Evolutionary conservation across 2,888 invertebrate genomes (phyloP).

Genomic region (Cosmorhoe ocellata): DNA sequence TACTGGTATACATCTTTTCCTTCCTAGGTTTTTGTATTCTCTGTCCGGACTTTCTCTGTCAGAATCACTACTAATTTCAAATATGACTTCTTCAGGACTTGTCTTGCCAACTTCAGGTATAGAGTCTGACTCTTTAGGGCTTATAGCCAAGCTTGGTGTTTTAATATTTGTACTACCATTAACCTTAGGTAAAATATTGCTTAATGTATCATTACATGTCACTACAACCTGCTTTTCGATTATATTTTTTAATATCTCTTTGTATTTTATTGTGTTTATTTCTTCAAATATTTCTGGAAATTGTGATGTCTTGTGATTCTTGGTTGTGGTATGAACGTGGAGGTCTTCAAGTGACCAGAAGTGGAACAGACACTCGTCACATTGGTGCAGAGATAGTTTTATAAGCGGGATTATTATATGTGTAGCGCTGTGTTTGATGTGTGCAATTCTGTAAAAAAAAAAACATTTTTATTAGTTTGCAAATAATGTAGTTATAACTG

Average conservation of each 20-base stretch:
- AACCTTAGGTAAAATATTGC: background rate
- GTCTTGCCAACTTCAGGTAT: background rate
- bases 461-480: too few species aligned
- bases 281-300: background rate
- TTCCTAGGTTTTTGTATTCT: too few species aligned
- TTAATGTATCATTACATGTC: conserved; percentile 14
- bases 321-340: conserved; percentile 30
- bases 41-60: background rate
- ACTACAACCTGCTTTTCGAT: conserved; percentile 20
- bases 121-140: background rate
- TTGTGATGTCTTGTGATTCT: conserved; percentile 29
- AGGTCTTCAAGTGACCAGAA: conserved; percentile 41
- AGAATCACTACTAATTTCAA: conserved; percentile 1
- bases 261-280: background rate
- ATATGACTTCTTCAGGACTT: background rate
- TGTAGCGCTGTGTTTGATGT: conserved; percentile 44
- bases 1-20: too few species aligned
- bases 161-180: background rate
- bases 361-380: conserved; percentile 37
- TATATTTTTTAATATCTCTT: conserved; percentile 21
- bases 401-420: conserved; percentile 56
- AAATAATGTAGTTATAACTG: too few species aligned
- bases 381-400: conserved; percentile 37
- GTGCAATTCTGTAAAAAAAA: conserved; percentile 42
- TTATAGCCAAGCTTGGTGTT: too few species aligned